These are phyloP conservation scores for Zenarchopterus dispar DNA, from an alignment of 2,797 vertebrate species.

Conservation along the genomic window DNA sequence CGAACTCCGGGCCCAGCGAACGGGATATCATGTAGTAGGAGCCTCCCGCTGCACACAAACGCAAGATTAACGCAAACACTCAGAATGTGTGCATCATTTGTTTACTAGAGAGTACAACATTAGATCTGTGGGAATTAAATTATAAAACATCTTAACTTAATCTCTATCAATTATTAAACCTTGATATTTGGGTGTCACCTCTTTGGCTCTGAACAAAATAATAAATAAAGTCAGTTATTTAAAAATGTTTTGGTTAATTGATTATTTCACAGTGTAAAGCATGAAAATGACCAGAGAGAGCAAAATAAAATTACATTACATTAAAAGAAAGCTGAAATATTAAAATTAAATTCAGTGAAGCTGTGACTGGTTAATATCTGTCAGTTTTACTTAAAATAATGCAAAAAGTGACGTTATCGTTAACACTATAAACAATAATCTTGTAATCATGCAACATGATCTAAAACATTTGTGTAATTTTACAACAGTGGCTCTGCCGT, in stretches of 20 bases:
- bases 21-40: constrained; percentile 99
- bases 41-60: constrained; percentile 86
- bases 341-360: too few species aligned
- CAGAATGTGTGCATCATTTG: not conserved
- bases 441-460: not conserved
- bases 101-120: not conserved
- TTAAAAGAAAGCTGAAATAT: too few species aligned
- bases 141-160: too few species aligned
- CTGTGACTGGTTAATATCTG: not conserved
- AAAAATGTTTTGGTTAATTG: too few species aligned
- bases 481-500: not conserved
- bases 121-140: too few species aligned
- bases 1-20: constrained; percentile 96
- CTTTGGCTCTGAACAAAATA: too few species aligned
- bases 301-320: too few species aligned
- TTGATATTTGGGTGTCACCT: too few species aligned
- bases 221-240: too few species aligned
- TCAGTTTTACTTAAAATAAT: not conserved
- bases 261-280: too few species aligned
- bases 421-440: not conserved
- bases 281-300: too few species aligned
- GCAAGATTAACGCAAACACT: constrained; percentile 12
- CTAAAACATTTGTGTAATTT: not conserved
- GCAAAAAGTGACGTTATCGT: not conserved
- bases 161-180: too few species aligned